Evolutionary conservation across 2,113 vertebrate genomes (phyloP).

Genomic region (Urocitellus parryii): DNA sequence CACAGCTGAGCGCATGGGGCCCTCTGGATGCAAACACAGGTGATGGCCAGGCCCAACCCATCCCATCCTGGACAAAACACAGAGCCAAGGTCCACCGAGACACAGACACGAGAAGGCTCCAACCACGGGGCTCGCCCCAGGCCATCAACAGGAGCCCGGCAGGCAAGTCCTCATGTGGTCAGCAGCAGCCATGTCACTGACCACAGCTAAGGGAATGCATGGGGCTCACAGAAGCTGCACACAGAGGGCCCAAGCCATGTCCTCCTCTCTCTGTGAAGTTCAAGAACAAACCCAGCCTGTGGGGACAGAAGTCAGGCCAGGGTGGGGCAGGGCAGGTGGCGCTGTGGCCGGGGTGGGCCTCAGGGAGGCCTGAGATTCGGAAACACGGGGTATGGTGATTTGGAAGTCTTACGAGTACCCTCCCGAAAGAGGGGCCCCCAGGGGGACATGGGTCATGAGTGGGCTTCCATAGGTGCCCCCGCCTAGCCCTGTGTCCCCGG

Average conservation of each 20-base stretch:
- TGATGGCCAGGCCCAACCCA: not conserved
- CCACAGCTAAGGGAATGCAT: accelerated
- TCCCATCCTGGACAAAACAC: not conserved
- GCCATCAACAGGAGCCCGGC: accelerated
- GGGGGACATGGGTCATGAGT: accelerated
- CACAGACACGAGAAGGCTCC: not conserved
- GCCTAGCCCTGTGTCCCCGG: too few species aligned
- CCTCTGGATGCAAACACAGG: not conserved
- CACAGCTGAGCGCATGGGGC: not conserved
- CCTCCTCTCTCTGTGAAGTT: accelerated
- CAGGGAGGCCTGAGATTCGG: not conserved
- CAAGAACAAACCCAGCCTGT: not conserved
- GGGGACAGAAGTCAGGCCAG: accelerated
- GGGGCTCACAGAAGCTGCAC: accelerated
- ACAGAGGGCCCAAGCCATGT: not conserved
- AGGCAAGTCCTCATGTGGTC: accelerated
- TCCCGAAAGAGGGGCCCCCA: not conserved
- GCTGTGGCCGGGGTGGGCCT: not conserved
- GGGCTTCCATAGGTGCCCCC: not conserved
- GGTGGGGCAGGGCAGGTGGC: not conserved
- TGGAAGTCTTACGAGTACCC: accelerated
- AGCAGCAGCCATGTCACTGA: not conserved
- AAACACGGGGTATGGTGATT: not conserved
- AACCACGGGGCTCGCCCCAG: accelerated
- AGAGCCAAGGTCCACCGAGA: not conserved